Conservation (phyloP, 2,797 vertebrate species). For the Enteromius unitaeniatus region DNA sequence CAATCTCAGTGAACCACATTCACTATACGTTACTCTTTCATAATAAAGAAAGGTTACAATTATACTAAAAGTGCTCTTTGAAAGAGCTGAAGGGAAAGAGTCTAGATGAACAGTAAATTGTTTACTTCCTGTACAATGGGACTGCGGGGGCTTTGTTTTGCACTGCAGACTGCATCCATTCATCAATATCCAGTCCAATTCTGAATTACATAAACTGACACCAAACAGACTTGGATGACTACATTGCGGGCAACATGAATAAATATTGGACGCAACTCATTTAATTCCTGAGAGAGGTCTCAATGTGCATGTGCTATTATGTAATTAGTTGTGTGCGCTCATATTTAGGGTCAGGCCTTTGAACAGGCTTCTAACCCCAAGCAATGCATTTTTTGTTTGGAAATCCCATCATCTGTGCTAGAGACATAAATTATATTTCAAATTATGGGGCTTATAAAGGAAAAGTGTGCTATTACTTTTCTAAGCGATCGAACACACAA, state of each 20-base stretch:
- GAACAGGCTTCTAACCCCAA: not conserved
- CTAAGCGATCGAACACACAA: not conserved
- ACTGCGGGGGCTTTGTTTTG: conserved; percentile 8
- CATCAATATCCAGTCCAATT: conserved; percentile 42
- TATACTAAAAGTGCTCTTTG: conserved; percentile 27
- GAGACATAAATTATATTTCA: not conserved
- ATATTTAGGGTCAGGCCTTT: not conserved
- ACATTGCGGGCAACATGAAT: not conserved
- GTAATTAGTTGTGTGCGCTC: conserved; percentile 8
- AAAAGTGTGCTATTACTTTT: not conserved
- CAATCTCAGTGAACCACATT: not conserved
- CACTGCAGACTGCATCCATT: conserved; percentile 27
- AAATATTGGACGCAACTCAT: conserved; percentile 7
- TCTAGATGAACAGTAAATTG: too few species aligned
- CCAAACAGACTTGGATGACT: conserved; percentile 20
- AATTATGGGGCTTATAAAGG: not conserved
- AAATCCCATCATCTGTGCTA: not conserved
- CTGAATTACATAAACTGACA: conserved; percentile 19
- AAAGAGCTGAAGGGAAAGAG: conserved; percentile 14
- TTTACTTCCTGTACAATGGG: conserved; percentile 36
- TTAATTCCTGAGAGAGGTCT: conserved; percentile 6
- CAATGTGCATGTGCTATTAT: not conserved
- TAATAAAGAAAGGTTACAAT: conserved; percentile 37
- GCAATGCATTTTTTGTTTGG: not conserved
- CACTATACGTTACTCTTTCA: conserved; percentile 9